phyloP scores from a whole-genome alignment of 1,140 invertebrate genomes.

The Centruroides vittatus region DNA sequence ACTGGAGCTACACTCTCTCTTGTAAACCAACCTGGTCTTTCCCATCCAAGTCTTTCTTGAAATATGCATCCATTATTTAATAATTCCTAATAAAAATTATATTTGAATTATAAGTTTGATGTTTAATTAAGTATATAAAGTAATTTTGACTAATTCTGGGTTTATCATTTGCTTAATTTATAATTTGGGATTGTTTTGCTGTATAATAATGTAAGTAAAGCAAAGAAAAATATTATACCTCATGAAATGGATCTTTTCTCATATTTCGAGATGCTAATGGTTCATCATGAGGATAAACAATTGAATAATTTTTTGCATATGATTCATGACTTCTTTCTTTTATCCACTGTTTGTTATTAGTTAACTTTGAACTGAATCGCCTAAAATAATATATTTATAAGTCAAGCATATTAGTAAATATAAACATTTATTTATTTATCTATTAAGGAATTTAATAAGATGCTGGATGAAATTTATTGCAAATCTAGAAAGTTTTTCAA shows the following conservation, averaged over 20 bases:
- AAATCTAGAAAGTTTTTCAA: no score
- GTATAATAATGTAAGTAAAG: no score
- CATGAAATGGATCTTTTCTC: slow-evolving; percentile 49
- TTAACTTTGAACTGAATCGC: slow-evolving; percentile 52
- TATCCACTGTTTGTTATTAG: slow-evolving; percentile 51
- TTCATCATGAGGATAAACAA: slow-evolving; percentile 70
- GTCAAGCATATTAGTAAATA: no score
- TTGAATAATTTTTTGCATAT: slow-evolving; percentile 71
- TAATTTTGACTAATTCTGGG: no score
- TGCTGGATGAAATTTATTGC: no score
- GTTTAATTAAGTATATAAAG: no score
- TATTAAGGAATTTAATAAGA: no score
- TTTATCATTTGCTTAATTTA: no score
- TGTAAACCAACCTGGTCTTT: slow-evolving; percentile 60
- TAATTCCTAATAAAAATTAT: slow-evolving; percentile 34
- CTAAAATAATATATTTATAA: slow-evolving; percentile 19
- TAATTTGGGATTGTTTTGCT: no score
- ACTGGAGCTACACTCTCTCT: no score
- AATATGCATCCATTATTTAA: slow-evolving; percentile 59
- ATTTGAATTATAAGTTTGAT: neutral
- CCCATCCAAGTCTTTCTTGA: slow-evolving; percentile 73
- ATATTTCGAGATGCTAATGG: slow-evolving; percentile 62
- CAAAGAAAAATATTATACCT: slow-evolving; percentile 30
- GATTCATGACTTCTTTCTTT: slow-evolving; percentile 67
- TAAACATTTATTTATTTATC: no score